Base-by-base conservation (phyloP, 2,797 vertebrate species). In the Cirrhinus mrigala region DNA sequence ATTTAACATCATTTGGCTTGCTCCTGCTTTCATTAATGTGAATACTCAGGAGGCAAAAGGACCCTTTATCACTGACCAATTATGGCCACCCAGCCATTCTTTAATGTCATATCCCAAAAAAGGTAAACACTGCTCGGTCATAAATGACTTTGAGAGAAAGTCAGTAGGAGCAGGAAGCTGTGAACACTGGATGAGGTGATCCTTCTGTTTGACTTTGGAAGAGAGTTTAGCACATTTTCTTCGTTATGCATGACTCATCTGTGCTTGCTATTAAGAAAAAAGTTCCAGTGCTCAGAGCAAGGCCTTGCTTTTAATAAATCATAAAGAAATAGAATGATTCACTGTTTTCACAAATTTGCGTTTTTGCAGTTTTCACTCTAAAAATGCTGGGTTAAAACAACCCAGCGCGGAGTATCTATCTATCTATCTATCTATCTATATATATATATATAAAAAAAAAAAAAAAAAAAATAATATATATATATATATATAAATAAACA, bases 1-100 rank as follows among this genome's bases (percentile, higher is more conserved):
- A 92, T 95, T 93, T 92, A 92, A 84, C 91, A 89, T 92, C 37
- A 71, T 92, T 93, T 92, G 88, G 81, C 87, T 62, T 89, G 86
- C 79, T 87, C 88, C 88, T 84, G 78, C 88, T 88, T 92, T 93
- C 91, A 94, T 93, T 91, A 93, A 90, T 79, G 87, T 87, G 90
- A 91, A 91, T 69, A 44, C 77, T 80, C 71, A 33, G 46, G 40
- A 71, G 40, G 80, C 70, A 87, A 90, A 90, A 84, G 79, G 89
- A 84, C 86, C 85, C 90, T 95, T 90, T 87, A 92, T 94, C 94
- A 94, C 92, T 93, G 94, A 93, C 91, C 56, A 22, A 74, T 87
- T 73, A 3, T 22, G 87, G 86, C 79, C 88, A 87, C 87, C 80
- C 85, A 44, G 84, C 89, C 90, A 92, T 94, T 90, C 69, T 90